Conservation (phyloP, 2,888 invertebrate genomes). For the Pterostichus madidus region DNA sequence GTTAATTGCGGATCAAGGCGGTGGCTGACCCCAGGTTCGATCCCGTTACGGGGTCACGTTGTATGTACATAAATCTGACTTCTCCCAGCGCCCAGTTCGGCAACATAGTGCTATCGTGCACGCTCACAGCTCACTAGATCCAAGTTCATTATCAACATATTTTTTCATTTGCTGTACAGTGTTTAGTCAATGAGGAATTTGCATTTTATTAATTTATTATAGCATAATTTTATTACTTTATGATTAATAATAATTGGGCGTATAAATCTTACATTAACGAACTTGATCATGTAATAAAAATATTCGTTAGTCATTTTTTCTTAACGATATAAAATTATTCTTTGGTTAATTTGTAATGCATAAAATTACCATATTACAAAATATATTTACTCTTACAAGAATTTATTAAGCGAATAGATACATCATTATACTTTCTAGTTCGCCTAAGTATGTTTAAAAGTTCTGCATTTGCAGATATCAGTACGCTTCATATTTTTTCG, state of each 20-base stretch:
- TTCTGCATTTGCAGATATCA: too few species aligned
- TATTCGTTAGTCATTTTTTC: slow-evolving; percentile 19
- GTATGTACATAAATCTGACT: slow-evolving; percentile 44
- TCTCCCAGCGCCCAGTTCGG: slow-evolving; percentile 37
- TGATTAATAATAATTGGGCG: slow-evolving; percentile 65
- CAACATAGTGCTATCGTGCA: slow-evolving; percentile 39
- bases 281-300: slow-evolving; percentile 42
- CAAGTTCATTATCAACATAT: slow-evolving; percentile 56
- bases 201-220: slow-evolving; percentile 66
- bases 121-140: slow-evolving; percentile 31
- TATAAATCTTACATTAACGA: slow-evolving; percentile 63
- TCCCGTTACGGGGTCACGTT: slow-evolving; percentile 63
- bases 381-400: neutral
- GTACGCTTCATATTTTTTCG: too few species aligned
- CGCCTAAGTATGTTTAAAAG: too few species aligned
- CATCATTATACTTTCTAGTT: neutral
- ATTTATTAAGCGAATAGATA: neutral
- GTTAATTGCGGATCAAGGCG: slow-evolving; percentile 58
- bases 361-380: slow-evolving; percentile 27
- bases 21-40: slow-evolving; percentile 55
- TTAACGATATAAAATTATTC: neutral
- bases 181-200: slow-evolving; percentile 55
- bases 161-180: slow-evolving; percentile 27
- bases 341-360: slow-evolving; percentile 42
- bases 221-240: slow-evolving; percentile 64